Evolutionary conservation across 2,888 invertebrate species (phyloP), one percentile per base, ranked within the genome.

Genomic region (Diabrotica balteata): DNA sequence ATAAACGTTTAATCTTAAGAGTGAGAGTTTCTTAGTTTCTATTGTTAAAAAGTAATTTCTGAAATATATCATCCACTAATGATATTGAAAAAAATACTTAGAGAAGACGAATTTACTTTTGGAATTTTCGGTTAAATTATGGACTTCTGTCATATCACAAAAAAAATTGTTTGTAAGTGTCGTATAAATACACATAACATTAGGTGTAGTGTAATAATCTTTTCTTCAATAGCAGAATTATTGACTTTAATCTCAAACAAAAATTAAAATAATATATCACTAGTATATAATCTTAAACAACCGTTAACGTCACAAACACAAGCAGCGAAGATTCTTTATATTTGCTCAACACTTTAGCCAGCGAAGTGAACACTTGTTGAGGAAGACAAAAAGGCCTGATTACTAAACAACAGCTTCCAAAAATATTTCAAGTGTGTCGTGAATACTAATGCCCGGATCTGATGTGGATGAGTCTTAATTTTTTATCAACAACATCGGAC

Each of bases 401-500:
- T 44, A 57, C 49, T 51, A 63, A 43, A 50, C 50, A 63, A 63
- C 63, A 63, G 50, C 63, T 59, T 51, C 55, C 61, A 58, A 57
- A 63, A 67, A 58, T 58, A 67, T 59, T 54, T 67, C 49, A 52
- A 57, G 59, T 54, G 54, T 55, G 60, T 32, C 51, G 42, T 61
- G 68, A 58, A 68, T 58, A 51, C 53, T 58, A 65, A 68, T 59
- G 64, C 44, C 44, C 47, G 54, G 50, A 64, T 68, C 44, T 44
- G 45, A n/a, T 50, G 22, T 63, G 32, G n/a, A 52, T 62, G 63
- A 54, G 49, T 55, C 57, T 62, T 53, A 44, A 62, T 44, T 62
- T 57, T 57, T 50, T 49, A 22, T 63, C 53, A 63, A 63, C 67
- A 47, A 50, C 59, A 49, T 57, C n/a, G 51, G 47, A 47, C 47